phyloP scores from a whole-genome alignment of 2,888 invertebrate genomes.

The Volucella inflata region DNA sequence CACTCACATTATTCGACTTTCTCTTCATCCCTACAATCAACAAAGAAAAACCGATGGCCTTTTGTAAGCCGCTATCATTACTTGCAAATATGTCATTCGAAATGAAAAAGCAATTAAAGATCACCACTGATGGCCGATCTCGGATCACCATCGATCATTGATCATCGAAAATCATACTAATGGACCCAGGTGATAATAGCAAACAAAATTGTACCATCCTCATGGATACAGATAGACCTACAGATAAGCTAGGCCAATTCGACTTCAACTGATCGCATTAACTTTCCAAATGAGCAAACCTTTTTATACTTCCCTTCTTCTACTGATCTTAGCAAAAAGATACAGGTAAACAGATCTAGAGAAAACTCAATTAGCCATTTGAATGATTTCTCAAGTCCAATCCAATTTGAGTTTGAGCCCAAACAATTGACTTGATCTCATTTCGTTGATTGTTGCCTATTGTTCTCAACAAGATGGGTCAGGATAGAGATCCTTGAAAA shows the following conservation, averaged over 20 bases:
- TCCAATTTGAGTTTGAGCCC: slow-evolving; percentile 62
- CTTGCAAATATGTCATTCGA: slow-evolving; percentile 76
- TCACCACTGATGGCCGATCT: slow-evolving; percentile 49
- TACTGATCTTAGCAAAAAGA: slow-evolving; percentile 57
- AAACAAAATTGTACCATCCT: slow-evolving; percentile 39
- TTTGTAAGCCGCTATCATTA: slow-evolving; percentile 69
- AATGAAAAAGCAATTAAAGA: slow-evolving; percentile 64
- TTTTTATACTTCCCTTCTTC: slow-evolving; percentile 16
- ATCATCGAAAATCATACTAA: slow-evolving; percentile 29
- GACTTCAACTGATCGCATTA: slow-evolving; percentile 76
- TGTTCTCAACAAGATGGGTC: slow-evolving; percentile 49
- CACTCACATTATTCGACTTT: slow-evolving; percentile 6
- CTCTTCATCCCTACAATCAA: slow-evolving; percentile 2
- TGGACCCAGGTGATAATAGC: slow-evolving; percentile 39
- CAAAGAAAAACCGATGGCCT: slow-evolving; percentile 54
- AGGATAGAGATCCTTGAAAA: slow-evolving; percentile 54
- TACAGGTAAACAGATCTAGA: slow-evolving; percentile 22
- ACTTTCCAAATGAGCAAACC: slow-evolving; percentile 75
- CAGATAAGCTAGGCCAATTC: slow-evolving; percentile 49
- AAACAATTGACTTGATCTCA: slow-evolving; percentile 69
- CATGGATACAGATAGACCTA: slow-evolving; percentile 34
- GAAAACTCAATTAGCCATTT: slow-evolving; percentile 71
- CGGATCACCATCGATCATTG: not conserved
- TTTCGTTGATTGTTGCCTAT: slow-evolving; percentile 68
- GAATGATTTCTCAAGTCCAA: slow-evolving; percentile 39